Base-by-base conservation (phyloP, 1,140 invertebrate species). In the Pseudobourletiella spinata region DNA sequence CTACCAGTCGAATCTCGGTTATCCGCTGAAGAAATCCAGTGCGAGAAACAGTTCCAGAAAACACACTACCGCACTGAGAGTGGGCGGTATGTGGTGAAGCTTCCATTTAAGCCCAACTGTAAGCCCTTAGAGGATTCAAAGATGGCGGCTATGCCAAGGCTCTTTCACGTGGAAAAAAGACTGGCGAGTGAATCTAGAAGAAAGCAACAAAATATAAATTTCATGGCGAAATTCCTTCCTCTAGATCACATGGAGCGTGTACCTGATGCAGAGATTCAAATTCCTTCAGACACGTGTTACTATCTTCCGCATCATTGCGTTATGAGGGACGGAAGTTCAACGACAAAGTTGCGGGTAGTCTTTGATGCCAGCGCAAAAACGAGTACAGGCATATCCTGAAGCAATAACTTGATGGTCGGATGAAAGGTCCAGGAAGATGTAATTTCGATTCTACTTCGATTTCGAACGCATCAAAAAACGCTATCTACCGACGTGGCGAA, bases 381-480 rank as follows among this genome's bases (percentile, higher is more conserved):
- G 16, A 18, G 24, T 3, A 24, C 25, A 1, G 29, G 51, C 4
- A 28, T 61, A 2, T 61, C 59, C 3, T 35, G 55, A 1, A 61
- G 56, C 29, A 35, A 61, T 1, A 67, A 71, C 15, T 64, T 73
- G n/a, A 48, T 70, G 26, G 52, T 68, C 16, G 76, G 71, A 20
- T 73, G 57, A 71, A 71, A 30, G 69, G 55, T 69, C 67, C 73
- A 69, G 63, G 72, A 52, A 54, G 74, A 79, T 57, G 43, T 79
- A 28, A 62, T 73, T 42, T 64, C 63, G 32, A 69, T 76, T 39
- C 29, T 79, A n/a, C 59, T 78, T 28, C 70, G 75, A 57, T 78
- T 76, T 71, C 57, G 77, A 56, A 60, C 64, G 48, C 70, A 75
- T 63, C 60, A 52, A 25, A 59, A 72, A 32, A 73, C 72, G 22